Evolutionary conservation across 2,888 invertebrate genomes (phyloP).

Genomic region (Monopis laevigella): DNA sequence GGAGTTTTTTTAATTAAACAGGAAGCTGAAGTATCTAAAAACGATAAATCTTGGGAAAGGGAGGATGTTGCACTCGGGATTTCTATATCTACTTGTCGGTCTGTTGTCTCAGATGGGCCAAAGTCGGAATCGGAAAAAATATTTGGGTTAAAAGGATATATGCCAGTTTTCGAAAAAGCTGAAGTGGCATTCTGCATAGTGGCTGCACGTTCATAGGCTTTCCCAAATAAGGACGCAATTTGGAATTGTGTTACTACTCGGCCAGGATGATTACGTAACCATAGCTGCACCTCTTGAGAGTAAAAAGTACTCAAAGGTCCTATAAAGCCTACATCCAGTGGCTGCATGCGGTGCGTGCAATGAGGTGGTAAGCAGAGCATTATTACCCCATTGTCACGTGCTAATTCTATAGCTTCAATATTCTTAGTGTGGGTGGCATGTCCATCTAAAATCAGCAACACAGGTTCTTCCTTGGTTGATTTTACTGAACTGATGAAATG

Average conservation of each 20-base stretch:
- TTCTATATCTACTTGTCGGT: too few species aligned
- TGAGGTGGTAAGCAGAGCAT: slow-evolving; percentile 14
- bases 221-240: slow-evolving; percentile 17
- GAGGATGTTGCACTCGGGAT: too few species aligned
- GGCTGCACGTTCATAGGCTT: slow-evolving; percentile 21
- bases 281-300: slow-evolving; percentile 19
- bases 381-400: slow-evolving; percentile 3
- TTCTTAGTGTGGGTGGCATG: slow-evolving; percentile 13
- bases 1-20: too few species aligned
- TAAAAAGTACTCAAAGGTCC: slow-evolving; percentile 20
- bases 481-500: slow-evolving; percentile 10
- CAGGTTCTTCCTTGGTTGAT: slow-evolving; percentile 8
- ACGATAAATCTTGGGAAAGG: too few species aligned
- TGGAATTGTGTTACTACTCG: slow-evolving; percentile 19
- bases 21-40: too few species aligned
- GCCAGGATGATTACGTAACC: slow-evolving; percentile 23
- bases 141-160: too few species aligned
- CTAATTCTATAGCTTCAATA: slow-evolving; percentile 9
- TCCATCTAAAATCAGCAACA: slow-evolving; percentile 12
- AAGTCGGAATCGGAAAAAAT: too few species aligned
- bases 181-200: slow-evolving; percentile 15
- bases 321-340: slow-evolving; percentile 24
- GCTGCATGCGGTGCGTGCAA: slow-evolving; percentile 20
- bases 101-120: too few species aligned
- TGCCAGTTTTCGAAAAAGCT: slow-evolving; percentile 13